A percentile compares a stretch with the other conserved stretches of the same genome.
Evolutionary conservation across 2,113 vertebrate species (phyloP).

Genomic region (Pomatorhinus ruficollis): DNA sequence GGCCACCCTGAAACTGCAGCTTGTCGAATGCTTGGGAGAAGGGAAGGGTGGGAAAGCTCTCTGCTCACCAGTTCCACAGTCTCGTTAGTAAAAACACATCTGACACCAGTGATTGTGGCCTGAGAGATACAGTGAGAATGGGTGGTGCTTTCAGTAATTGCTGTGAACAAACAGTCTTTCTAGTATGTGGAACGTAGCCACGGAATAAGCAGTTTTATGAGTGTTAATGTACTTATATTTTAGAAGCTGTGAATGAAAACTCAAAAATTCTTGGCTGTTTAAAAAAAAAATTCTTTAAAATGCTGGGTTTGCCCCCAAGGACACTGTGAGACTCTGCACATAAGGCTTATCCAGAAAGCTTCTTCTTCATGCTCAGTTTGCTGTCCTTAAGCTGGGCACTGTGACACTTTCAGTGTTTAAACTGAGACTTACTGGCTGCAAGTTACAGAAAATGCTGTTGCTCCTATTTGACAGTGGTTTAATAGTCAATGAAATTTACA

Average conservation of each 20-base stretch:
- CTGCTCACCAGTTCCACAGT: conserved; percentile 57
- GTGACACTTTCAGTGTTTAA: background rate
- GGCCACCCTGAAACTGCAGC: conserved; percentile 15
- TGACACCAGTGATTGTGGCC: conserved; percentile 48
- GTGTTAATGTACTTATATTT: background rate
- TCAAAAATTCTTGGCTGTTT: background rate
- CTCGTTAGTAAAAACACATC: conserved; percentile 53
- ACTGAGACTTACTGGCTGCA: background rate
- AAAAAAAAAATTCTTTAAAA: background rate
- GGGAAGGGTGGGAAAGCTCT: conserved; percentile 75
- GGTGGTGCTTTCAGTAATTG: conserved; percentile 25
- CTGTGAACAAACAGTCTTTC: conserved; percentile 32
- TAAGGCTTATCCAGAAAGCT: background rate
- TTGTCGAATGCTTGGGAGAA: conserved; percentile 66
- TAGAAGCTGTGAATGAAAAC: conserved; percentile 19
- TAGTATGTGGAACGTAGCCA: background rate
- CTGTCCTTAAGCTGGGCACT: background rate
- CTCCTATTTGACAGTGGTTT: background rate
- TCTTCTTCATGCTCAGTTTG: background rate
- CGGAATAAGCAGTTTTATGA: background rate
- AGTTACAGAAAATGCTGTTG: background rate
- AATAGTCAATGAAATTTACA: background rate
- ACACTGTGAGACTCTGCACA: background rate
- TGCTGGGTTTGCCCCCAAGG: background rate
- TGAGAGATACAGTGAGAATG: conserved; percentile 15